Conservation (phyloP, 92 coral and sea anemone species). For the Galaxea fascicularis region DNA sequence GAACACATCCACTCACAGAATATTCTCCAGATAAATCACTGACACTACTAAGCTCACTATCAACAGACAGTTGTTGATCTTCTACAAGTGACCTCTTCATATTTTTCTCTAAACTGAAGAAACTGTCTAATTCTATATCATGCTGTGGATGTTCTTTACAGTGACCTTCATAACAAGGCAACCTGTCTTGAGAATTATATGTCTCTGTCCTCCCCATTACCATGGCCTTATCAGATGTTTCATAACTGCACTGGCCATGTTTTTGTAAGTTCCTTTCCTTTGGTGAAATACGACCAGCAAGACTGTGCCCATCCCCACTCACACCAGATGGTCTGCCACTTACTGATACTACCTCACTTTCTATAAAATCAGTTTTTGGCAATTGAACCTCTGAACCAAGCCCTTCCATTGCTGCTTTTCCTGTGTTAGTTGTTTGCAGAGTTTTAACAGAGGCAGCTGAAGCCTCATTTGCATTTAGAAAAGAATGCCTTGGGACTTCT, state of each 20-base stretch:
- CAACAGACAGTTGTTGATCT: conserved; percentile 10
- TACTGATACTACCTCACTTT: not conserved
- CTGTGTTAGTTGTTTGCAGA: not conserved
- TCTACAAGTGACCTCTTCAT: not conserved
- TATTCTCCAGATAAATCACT: conserved; percentile 21
- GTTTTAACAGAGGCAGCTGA: not conserved
- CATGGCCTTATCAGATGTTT: not conserved
- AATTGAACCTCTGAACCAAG: not conserved
- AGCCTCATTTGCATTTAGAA: not conserved
- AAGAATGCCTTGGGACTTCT: not conserved
- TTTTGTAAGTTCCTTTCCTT: not conserved
- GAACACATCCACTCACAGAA: conserved; percentile 25
- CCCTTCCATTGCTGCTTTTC: not conserved
- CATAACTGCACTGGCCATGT: not conserved
- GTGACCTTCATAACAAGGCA: not conserved
- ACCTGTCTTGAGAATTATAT: not conserved
- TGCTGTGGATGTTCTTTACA: not conserved
- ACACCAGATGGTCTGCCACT: not conserved
- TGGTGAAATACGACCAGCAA: not conserved
- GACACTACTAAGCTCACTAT: conserved; percentile 24
- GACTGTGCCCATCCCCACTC: not conserved
- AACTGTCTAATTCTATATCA: conserved; percentile 2
- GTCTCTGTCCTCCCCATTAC: not conserved
- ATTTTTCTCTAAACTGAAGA: not conserved
- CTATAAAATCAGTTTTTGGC: not conserved